Conservation (phyloP, 1,140 invertebrate species). For the Pseudachorutes palmiensis region DNA sequence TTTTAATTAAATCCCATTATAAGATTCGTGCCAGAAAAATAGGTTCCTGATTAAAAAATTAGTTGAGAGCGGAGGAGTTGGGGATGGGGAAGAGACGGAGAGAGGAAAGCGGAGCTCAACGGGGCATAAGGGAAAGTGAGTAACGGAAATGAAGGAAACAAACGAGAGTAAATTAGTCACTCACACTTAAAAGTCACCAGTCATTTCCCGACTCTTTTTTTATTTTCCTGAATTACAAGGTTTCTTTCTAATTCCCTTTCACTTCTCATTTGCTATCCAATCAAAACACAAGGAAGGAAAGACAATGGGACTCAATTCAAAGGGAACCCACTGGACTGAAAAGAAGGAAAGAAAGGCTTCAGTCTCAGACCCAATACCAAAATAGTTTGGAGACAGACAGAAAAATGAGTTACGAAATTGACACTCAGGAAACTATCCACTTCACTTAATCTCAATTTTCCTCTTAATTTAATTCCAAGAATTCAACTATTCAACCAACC, state of each 20-base stretch:
- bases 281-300: background rate
- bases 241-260: conserved; percentile 15
- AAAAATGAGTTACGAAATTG: conserved; percentile 38
- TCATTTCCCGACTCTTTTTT: conserved; percentile 6
- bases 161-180: conserved; percentile 39
- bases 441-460: conserved; percentile 37
- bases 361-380: background rate
- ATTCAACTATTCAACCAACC: conserved; percentile 13
- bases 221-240: conserved; percentile 28
- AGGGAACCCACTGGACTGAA: background rate
- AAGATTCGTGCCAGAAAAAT: conserved; percentile 40
- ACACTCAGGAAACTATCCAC: conserved; percentile 20
- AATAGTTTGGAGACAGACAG: conserved; percentile 38
- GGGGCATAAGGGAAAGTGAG: conserved; percentile 33
- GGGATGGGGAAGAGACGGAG: background rate
- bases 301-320: conserved; percentile 10
- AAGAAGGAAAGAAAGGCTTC: background rate
- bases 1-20: conserved; percentile 40
- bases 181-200: conserved; percentile 30
- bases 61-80: conserved; percentile 31
- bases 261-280: background rate
- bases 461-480: conserved; percentile 38
- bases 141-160: conserved; percentile 39
- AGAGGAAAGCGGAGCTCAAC: conserved; percentile 10
- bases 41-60: conserved; percentile 40